phyloP scores from a whole-genome alignment of 2,888 invertebrate genomes.

The Antitype chi region DNA sequence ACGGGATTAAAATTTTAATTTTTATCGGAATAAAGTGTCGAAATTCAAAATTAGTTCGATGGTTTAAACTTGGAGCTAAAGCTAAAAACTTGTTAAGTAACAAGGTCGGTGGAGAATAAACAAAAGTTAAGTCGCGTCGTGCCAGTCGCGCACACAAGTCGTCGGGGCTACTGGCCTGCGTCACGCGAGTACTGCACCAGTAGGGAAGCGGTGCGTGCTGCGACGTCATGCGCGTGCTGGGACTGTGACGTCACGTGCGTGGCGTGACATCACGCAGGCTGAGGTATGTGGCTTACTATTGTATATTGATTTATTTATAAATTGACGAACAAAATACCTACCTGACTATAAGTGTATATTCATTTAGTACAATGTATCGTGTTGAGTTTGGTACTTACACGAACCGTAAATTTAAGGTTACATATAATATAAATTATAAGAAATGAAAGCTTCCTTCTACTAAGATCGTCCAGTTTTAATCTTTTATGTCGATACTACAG shows the following conservation, averaged over 20 bases:
- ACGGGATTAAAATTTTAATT: background rate
- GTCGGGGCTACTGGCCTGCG: background rate
- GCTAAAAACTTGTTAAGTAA: background rate
- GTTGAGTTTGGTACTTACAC: slow-evolving; percentile 43
- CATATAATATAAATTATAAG: slow-evolving; percentile 51
- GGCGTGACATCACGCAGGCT: slow-evolving; percentile 1
- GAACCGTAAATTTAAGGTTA: slow-evolving; percentile 61
- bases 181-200: background rate
- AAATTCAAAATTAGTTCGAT: background rate
- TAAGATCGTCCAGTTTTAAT: slow-evolving; percentile 56
- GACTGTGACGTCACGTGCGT: background rate
- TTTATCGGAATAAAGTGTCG: background rate
- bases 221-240: background rate
- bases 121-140: background rate
- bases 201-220: background rate
- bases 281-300: slow-evolving; percentile 30
- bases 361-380: slow-evolving; percentile 62
- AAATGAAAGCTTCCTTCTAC: slow-evolving; percentile 63
- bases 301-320: slow-evolving; percentile 38
- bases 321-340: slow-evolving; percentile 60
- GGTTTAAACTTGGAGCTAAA: background rate
- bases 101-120: background rate
- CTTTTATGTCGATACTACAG: background rate
- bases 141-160: background rate
- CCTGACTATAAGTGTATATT: slow-evolving; percentile 57